Evolutionary conservation across 1,140 invertebrate genomes (phyloP).

Genomic region (Chymomyza costata): DNA sequence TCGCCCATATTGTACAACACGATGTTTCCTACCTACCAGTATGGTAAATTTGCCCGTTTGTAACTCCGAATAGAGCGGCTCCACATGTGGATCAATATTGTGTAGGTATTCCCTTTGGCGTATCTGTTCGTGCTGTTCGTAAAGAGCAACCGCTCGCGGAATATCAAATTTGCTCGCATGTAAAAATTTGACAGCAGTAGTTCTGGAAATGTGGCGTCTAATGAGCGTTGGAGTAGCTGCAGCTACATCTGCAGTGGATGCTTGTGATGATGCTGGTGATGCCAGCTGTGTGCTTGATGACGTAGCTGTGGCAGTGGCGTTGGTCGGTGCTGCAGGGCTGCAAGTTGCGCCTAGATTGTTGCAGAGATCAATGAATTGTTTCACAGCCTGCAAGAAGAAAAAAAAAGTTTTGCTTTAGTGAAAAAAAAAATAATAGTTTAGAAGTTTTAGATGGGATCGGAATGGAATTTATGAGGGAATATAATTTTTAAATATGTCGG

Average conservation of each 20-base stretch:
- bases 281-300: conserved; percentile 18
- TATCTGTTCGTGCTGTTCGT: conserved; percentile 93
- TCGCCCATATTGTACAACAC: too few species aligned
- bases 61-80: conserved; percentile 90
- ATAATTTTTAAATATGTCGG: too few species aligned
- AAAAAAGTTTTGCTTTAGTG: too few species aligned
- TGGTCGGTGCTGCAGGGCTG: conserved; percentile 23
- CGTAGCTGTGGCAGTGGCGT: conserved; percentile 12
- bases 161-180: conserved; percentile 97
- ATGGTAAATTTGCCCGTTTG: conserved; percentile 97
- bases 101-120: conserved; percentile 89
- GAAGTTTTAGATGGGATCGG: too few species aligned
- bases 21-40: conserved; percentile 91
- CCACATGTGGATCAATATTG: conserved; percentile 86
- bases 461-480: too few species aligned
- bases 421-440: too few species aligned
- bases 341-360: conserved; percentile 64
- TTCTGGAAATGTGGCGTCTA: conserved; percentile 80
- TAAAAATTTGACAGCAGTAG: conserved; percentile 95
- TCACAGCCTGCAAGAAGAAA: conserved; percentile 55
- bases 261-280: conserved; percentile 21
- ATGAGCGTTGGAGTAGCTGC: conserved; percentile 6
- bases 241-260: conserved; percentile 5
- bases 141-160: conserved; percentile 88
- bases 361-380: conserved; percentile 75